phyloP scores from a whole-genome alignment of 1,140 invertebrate species.

The Drosophila elegans region DNA sequence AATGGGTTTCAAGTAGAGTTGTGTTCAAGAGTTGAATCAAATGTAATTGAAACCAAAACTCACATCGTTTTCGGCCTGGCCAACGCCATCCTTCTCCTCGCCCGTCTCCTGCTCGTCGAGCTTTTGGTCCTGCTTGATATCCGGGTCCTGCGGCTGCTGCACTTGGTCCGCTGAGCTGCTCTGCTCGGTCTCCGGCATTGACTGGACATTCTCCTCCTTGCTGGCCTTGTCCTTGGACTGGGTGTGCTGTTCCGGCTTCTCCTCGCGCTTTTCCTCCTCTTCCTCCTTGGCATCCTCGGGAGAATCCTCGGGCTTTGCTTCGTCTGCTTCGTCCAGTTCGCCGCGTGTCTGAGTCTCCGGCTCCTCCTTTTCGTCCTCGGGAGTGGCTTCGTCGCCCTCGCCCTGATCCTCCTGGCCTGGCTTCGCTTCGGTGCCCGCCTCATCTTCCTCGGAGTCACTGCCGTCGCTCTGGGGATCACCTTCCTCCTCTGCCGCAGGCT shows the following conservation, averaged over 20 bases:
- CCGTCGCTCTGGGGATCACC: constrained; percentile 85
- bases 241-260: constrained; percentile 87
- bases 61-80: constrained; percentile 87
- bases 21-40: neutral
- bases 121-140: constrained; percentile 79
- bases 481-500: constrained; percentile 85
- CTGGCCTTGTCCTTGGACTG: constrained; percentile 88
- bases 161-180: constrained; percentile 80
- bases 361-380: constrained; percentile 85
- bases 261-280: constrained; percentile 71
- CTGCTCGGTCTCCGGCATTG: constrained; percentile 85
- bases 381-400: constrained; percentile 85
- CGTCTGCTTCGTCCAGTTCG: constrained; percentile 69
- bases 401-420: constrained; percentile 85
- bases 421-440: constrained; percentile 73
- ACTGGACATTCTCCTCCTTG: constrained; percentile 86
- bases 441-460: constrained; percentile 77
- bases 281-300: constrained; percentile 66
- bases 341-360: constrained; percentile 81
- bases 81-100: constrained; percentile 87
- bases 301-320: constrained; percentile 57
- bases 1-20: neutral
- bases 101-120: constrained; percentile 85
- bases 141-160: constrained; percentile 63
- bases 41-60: constrained; percentile 27